These are phyloP conservation scores for Melipona beecheii DNA, from an alignment of 2,888 invertebrate species.

Conservation along the genomic window DNA sequence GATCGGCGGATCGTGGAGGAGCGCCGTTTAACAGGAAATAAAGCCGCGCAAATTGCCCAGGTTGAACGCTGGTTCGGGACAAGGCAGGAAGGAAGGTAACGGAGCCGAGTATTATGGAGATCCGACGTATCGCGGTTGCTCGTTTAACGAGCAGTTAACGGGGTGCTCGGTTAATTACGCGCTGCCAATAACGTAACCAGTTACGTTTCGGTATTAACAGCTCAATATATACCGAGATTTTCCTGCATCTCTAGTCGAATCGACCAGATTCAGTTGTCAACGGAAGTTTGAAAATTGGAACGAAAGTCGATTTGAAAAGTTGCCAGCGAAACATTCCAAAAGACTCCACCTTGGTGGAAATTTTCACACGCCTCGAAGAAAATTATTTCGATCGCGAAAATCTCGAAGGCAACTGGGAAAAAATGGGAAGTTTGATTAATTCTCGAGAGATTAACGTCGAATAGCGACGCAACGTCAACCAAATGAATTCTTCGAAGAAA, in stretches of 20 bases:
- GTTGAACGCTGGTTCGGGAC: conserved; percentile 29
- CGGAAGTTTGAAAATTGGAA: background rate
- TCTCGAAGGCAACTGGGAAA: background rate
- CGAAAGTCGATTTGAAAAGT: background rate
- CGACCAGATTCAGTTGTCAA: background rate
- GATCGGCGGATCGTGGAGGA: conserved; percentile 32
- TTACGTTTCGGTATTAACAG: conserved; percentile 59
- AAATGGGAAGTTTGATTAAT: background rate
- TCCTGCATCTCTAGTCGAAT: background rate
- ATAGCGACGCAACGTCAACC: background rate
- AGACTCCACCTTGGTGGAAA: no score
- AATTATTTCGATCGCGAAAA: background rate
- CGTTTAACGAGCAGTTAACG: conserved; percentile 74
- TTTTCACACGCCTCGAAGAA: background rate
- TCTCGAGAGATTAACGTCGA: background rate
- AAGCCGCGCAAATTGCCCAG: conserved; percentile 48
- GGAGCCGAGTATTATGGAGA: conserved; percentile 49
- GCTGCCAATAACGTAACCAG: conserved; percentile 64
- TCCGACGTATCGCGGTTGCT: conserved; percentile 55
- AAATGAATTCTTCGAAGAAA: background rate
- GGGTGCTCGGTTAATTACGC: conserved; percentile 70
- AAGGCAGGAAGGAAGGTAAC: conserved; percentile 48
- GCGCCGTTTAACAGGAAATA: conserved; percentile 47
- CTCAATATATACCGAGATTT: conserved; percentile 56
- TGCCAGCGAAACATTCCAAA: background rate